Evolutionary conservation across 2,113 vertebrate genomes (phyloP).

Genomic region (Platysternon megacephalum): DNA sequence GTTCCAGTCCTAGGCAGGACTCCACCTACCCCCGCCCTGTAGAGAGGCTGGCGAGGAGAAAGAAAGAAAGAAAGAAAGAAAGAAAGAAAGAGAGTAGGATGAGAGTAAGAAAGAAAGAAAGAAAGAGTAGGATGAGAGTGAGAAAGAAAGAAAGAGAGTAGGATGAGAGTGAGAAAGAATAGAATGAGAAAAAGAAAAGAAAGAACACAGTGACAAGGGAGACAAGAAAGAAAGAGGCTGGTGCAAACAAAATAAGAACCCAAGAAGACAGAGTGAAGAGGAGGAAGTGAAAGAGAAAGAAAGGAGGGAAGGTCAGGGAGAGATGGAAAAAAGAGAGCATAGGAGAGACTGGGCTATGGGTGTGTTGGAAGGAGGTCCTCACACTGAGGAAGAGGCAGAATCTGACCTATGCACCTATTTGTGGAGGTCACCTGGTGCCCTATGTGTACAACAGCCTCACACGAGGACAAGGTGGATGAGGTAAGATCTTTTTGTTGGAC

Average conservation of each 20-base stretch:
- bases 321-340: not conserved
- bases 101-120: too few relatives aligned
- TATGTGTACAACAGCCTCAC: not conserved
- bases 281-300: not conserved
- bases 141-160: too few relatives aligned
- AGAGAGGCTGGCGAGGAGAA: too few relatives aligned
- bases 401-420: not conserved
- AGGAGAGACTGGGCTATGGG: not conserved
- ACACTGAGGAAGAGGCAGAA: not conserved
- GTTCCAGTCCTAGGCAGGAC: rapidly evolving
- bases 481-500: not conserved
- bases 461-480: not conserved
- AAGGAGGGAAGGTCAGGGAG: too few relatives aligned
- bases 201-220: not conserved
- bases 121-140: not conserved
- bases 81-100: not conserved
- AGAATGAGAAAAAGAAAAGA: too few relatives aligned
- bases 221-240: not conserved
- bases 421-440: not conserved
- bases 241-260: not conserved
- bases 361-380: too few relatives aligned
- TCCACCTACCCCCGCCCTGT: too few relatives aligned
- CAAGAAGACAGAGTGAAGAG: not conserved
- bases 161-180: not conserved
- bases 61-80: too few relatives aligned